These are phyloP conservation scores for Girardinichthys multiradiatus DNA, from an alignment of 2,113 vertebrate species.

Conservation along the genomic window DNA sequence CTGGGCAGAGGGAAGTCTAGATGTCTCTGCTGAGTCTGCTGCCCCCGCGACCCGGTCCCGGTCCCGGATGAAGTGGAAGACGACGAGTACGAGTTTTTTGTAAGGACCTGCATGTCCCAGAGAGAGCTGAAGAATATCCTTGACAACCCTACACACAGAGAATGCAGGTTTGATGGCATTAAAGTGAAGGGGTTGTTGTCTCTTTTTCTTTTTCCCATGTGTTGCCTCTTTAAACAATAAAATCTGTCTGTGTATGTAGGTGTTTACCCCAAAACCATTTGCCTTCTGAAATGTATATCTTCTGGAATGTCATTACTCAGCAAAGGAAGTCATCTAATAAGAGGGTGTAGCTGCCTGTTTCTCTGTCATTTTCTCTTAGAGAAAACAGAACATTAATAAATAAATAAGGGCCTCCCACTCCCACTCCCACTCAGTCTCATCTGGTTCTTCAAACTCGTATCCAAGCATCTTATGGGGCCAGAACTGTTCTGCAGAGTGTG, in stretches of 20 bases:
- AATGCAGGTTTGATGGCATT: constrained; percentile 15
- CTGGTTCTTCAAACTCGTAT: constrained; percentile 57
- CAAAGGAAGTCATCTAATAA: constrained; percentile 67
- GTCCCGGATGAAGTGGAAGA: no score
- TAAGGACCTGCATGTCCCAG: background rate
- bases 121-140: background rate
- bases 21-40: no score
- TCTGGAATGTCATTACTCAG: constrained; percentile 63
- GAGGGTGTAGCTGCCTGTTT: constrained; percentile 67
- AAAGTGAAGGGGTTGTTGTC: constrained; percentile 32
- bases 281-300: constrained; percentile 48
- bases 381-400: constrained; percentile 76
- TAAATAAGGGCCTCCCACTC: constrained; percentile 64
- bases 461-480: constrained; percentile 61
- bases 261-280: constrained; percentile 56
- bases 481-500: constrained; percentile 57
- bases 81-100: no score
- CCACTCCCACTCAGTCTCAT: constrained; percentile 58
- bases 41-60: no score
- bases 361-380: constrained; percentile 56
- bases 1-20: no score
- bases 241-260: constrained; percentile 33
- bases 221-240: constrained; percentile 15
- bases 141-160: no score
- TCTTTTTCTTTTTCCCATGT: constrained; percentile 8